Conservation (phyloP, 1,140 invertebrate genomes). For the Oedothorax gibbosus region DNA sequence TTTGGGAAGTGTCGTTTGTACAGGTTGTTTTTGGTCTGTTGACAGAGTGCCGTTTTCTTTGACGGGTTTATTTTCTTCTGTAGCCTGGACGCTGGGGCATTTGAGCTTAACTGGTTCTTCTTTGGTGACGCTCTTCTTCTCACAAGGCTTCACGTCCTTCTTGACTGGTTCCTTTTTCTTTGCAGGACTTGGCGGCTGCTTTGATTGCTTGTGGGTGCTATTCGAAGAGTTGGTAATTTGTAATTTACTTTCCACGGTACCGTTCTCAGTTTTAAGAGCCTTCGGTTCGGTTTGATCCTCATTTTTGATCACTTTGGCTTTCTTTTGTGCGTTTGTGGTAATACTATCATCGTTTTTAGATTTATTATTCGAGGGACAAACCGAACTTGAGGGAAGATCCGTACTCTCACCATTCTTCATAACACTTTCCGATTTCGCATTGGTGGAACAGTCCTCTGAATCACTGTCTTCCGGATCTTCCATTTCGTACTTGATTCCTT, state of each 20-base stretch:
- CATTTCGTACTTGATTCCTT: conserved; percentile 47
- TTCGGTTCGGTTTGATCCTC: not conserved
- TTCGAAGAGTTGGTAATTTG: not conserved
- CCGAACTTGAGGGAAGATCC: not conserved
- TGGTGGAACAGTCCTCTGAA: not conserved
- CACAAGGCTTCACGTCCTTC: too few relatives aligned
- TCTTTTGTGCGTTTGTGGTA: conserved; percentile 33
- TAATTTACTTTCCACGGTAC: not conserved
- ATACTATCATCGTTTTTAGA: not conserved
- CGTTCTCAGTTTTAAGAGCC: not conserved
- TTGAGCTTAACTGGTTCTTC: too few relatives aligned
- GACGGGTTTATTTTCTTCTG: too few relatives aligned
- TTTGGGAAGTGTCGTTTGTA: too few relatives aligned
- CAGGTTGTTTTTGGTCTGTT: too few relatives aligned
- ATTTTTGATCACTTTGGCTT: not conserved
- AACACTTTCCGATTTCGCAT: not conserved
- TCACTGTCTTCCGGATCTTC: conserved; percentile 38
- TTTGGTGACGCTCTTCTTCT: too few relatives aligned
- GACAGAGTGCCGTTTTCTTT: too few relatives aligned
- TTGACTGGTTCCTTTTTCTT: too few relatives aligned
- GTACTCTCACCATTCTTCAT: not conserved
- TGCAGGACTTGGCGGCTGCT: not conserved
- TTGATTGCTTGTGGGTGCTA: not conserved
- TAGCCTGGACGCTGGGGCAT: too few relatives aligned
- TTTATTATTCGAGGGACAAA: conserved; percentile 2